Base-by-base conservation (phyloP, 2,888 invertebrate genomes). In the Pammene aurita region DNA sequence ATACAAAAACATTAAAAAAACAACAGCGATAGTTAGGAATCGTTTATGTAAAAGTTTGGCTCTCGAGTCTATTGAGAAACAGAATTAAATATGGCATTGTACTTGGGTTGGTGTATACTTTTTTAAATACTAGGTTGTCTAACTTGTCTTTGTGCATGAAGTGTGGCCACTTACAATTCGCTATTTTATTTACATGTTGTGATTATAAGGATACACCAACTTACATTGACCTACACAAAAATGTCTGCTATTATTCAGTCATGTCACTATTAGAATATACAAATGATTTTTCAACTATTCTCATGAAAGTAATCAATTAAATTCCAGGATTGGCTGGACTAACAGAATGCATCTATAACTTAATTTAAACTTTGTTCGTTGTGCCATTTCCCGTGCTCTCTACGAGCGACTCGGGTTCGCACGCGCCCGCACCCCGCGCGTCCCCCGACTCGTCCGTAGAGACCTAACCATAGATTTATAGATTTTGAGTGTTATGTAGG, bases 271-370 rank as follows among this genome's bases (percentile, higher is more conserved):
- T 38, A 38, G 7, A 38, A 38, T 9, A 38, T 38, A 38, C 7
- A 38, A 38, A 38, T 38, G 7, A 38, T 9, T 38, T 38, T 38
- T 9, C 9, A 6, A 38, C 38, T 38, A 38, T 38, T 35, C 63
- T 63, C 13, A 67, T 58, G 26, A 60, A 38, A 42, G 13, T 13
- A 16, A 2, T 38, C 16, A 48, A 74, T 67, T 63, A n/a, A 65
- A 72, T 90, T 90, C 74, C 90, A 92, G 92, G 91, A 89, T 71
- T 92, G 91, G 92, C 85, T 89, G 80, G 89, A 91, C 87, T 92
- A 92, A 89, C 85, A 75, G 72, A 77, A 85, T 82, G 81, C 81
- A 78, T 77, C 75, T 71, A 77, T 78, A 76, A 72, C 75, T 76
- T n/a, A n/a, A n/a, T 46, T 44, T 52, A 46, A 42, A 48, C 82